Conservation (phyloP, 2,113 vertebrate genomes). For the Alosa alosa region DNA sequence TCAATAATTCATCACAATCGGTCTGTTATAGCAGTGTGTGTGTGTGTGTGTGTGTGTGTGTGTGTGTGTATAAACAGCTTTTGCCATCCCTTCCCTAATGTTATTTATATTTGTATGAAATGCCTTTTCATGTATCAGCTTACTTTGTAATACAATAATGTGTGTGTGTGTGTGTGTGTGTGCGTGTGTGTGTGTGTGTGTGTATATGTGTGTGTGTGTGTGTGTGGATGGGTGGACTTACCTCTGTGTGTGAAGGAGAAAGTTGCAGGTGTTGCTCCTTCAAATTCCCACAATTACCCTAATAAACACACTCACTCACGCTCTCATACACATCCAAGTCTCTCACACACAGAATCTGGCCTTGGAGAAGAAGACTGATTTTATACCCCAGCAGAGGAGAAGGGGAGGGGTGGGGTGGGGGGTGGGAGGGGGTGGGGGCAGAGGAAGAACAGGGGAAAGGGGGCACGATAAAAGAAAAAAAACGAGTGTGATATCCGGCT, state of each 20-base stretch:
- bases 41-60: no score
- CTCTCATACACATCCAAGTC: neutral
- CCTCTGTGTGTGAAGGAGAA: constrained; percentile 2
- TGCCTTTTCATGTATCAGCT: no score
- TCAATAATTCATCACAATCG: no score
- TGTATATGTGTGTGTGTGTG: no score
- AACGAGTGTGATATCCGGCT: constrained; percentile 12
- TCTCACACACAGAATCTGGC: neutral
- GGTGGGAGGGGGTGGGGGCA: neutral
- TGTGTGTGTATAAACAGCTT: no score
- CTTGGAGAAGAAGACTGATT: neutral
- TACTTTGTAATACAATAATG: no score
- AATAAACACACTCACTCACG: neutral
- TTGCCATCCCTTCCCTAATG: no score
- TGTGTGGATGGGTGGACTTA: neutral
- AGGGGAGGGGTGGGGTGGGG: neutral
- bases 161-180: no score
- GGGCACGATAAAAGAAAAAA: neutral
- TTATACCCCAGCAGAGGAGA: constrained; percentile 13
- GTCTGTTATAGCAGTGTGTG: no score
- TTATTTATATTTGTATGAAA: no score
- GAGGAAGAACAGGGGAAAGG: neutral
- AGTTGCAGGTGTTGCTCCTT: neutral
- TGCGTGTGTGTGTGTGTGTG: no score
- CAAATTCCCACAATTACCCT: neutral